These are phyloP conservation scores for Scyliorhinus canicula DNA, from an alignment of 2,797 vertebrate genomes.

Conservation along the genomic window DNA sequence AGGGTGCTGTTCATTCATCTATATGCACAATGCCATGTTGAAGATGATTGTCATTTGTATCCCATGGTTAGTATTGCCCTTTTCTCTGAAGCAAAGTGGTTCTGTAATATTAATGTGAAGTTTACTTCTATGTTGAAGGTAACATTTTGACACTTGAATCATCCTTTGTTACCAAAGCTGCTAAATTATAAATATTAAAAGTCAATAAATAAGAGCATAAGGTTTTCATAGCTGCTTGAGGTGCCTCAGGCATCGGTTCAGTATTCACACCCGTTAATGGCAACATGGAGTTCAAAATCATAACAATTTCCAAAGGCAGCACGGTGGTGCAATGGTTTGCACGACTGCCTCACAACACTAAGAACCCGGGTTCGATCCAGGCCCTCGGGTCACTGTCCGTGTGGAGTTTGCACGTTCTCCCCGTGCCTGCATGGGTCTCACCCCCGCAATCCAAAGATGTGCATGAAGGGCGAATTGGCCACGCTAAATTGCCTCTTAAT, in stretches of 20 bases:
- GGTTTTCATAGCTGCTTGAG: background rate
- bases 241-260: background rate
- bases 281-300: background rate
- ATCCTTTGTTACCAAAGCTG: background rate
- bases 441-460: too few relatives aligned
- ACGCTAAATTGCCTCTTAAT: too few relatives aligned
- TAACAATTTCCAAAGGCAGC: background rate
- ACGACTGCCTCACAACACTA: too few relatives aligned
- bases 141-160: background rate
- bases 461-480: too few relatives aligned
- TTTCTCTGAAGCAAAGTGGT: background rate
- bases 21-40: background rate
- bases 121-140: background rate
- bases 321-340: too few relatives aligned
- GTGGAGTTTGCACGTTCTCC: too few relatives aligned
- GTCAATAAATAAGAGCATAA: background rate
- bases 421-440: too few relatives aligned
- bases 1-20: slow-evolving; percentile 36
- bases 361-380: too few relatives aligned
- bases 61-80: background rate
- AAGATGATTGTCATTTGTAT: background rate
- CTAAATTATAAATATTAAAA: background rate
- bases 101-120: background rate
- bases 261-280: background rate
- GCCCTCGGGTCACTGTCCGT: too few relatives aligned